Base-by-base conservation (phyloP, 1,140 invertebrate species). In the Stegodyphus dumicola region DNA sequence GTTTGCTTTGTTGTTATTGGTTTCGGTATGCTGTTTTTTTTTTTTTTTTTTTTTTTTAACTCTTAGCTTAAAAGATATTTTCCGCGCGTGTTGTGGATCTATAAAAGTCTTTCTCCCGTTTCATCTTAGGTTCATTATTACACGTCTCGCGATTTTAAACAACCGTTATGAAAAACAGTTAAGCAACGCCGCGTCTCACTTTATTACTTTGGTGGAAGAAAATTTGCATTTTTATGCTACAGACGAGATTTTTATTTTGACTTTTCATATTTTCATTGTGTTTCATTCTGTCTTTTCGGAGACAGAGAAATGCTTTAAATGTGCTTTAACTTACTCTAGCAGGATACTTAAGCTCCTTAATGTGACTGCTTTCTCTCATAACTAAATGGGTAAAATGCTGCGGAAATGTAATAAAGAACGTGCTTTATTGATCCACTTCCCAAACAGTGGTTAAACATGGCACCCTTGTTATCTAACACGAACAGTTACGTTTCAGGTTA, bases 101-200 rank as follows among this genome's bases (percentile, higher is more conserved):
- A 67, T 67, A 67, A 15, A n/a, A n/a, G n/a, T 67, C 7, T 67
- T 67, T 67, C n/a, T 15, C 51, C 11, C 18, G 13, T 73, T 81
- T 49, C 53, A 15, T 73, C 15, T 49, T 6, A 51, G 54, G 33
- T 81, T 81, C 69, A 73, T 73, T 81, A 81, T 64, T 13, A 64
- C 53, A 5, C 48, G 7, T 13, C 54, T 73, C 70, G 78, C n/a
- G 78, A 81, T 64, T 81, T 81, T 73, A 49, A 73, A 73, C 65
- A 81, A 81, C 53, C 56, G 69, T 65, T 81, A 81, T 73, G 78
- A 73, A 81, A 81, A 73, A 64, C 54, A 73, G 56, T 73, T 81
- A 73, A 81, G 67, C 18, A 49, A 81, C 17, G 48, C 78, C 13
- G 52, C 49, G 56, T 60, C 33, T 64, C 69, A 65, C 56, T 81